Conservation (phyloP, 2,888 invertebrate genomes). For the Drosophila lutescens region DNA sequence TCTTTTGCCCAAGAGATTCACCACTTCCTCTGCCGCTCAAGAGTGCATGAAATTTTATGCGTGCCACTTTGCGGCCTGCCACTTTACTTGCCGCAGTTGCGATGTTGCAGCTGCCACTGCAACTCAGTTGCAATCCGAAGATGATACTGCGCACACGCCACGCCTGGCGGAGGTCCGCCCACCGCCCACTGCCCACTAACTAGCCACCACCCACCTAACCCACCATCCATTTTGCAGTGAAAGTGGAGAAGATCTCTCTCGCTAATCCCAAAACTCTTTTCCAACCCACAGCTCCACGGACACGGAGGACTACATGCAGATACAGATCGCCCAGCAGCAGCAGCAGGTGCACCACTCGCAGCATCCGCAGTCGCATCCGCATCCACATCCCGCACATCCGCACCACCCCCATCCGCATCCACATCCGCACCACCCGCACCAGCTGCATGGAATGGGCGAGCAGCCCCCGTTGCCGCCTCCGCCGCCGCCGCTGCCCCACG, state of each 20-base stretch:
- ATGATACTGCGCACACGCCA: constrained; percentile 82
- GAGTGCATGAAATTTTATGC: constrained; percentile 81
- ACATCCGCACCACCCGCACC: constrained; percentile 40
- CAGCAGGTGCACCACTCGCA: constrained; percentile 47
- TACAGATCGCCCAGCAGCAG: constrained; percentile 85
- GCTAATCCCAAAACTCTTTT: neutral
- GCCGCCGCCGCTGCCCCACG: constrained; percentile 86
- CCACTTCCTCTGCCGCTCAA: constrained; percentile 51
- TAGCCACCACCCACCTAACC: neutral
- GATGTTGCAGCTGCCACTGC: constrained; percentile 14
- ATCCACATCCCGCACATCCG: constrained; percentile 39
- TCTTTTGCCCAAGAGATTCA: neutral
- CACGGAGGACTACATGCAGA: constrained; percentile 86
- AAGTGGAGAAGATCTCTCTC: constrained; percentile 14
- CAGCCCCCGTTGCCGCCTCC: constrained; percentile 84
- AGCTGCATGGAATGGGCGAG: constrained; percentile 74
- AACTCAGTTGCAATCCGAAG: constrained; percentile 77
- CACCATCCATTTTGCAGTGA: constrained; percentile 19
- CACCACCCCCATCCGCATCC: constrained; percentile 41
- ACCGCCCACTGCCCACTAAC: neutral
- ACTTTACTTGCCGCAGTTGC: constrained; percentile 20
- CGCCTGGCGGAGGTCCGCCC: constrained; percentile 78
- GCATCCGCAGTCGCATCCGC: constrained; percentile 44
- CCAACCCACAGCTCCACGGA: constrained; percentile 81
- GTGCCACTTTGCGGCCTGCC: constrained; percentile 66